These are phyloP conservation scores for Pristionchus entomophagus DNA, from an alignment of 2,888 invertebrate genomes.

Conservation along the genomic window DNA sequence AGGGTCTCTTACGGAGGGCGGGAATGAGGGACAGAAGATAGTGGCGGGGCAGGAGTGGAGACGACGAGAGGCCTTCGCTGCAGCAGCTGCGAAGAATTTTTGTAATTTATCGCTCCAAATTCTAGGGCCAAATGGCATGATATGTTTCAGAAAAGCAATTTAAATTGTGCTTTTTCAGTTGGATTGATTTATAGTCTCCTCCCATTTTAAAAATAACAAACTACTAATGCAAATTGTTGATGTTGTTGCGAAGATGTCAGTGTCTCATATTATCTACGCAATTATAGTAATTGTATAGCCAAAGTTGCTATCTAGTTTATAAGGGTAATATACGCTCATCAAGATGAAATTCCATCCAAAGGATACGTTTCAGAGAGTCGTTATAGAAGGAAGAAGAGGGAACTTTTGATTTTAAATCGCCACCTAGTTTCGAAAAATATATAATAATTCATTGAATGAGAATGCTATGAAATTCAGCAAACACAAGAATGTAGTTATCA, in stretches of 20 bases:
- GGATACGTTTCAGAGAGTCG: neutral
- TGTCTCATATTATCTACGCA: neutral
- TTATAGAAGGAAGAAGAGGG: neutral
- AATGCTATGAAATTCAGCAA: too few relatives aligned
- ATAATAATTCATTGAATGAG: too few relatives aligned
- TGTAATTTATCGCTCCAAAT: neutral
- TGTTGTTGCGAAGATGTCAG: neutral
- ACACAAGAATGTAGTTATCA: too few relatives aligned
- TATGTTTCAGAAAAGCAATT: neutral
- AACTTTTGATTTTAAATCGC: neutral
- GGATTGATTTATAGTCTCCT: neutral
- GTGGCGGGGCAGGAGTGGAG: conserved; percentile 61
- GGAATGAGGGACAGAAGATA: conserved; percentile 47
- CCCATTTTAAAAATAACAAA: neutral
- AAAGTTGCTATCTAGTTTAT: too few relatives aligned
- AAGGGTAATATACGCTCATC: too few relatives aligned
- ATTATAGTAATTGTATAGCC: neutral
- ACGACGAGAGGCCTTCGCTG: conserved; percentile 60
- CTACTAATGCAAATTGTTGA: too few relatives aligned
- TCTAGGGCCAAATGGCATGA: neutral
- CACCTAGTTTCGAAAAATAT: too few relatives aligned
- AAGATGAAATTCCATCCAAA: too few relatives aligned
- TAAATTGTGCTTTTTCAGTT: neutral
- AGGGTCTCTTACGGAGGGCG: conserved; percentile 51
- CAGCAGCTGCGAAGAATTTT: conserved; percentile 56